phyloP scores from a whole-genome alignment of 2,113 vertebrate species.

The Epinephelus lanceolatus region DNA sequence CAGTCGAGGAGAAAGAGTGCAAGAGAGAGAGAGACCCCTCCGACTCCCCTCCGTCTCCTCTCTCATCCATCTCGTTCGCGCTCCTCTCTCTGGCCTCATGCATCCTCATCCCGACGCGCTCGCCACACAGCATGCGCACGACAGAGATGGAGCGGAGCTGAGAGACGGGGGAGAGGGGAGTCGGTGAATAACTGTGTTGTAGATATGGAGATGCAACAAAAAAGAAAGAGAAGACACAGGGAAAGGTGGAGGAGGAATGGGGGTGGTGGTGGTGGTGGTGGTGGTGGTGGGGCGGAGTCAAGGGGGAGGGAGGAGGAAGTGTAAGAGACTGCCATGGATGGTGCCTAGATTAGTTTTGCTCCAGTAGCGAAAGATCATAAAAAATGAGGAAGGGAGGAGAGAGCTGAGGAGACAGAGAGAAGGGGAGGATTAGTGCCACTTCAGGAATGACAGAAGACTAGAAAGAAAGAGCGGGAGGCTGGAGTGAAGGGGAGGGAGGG shows the following conservation, averaged over 20 bases:
- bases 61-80: conserved; percentile 66
- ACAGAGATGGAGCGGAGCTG: conserved; percentile 55
- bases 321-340: conserved; percentile 74
- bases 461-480: conserved; percentile 64
- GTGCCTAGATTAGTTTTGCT: conserved; percentile 87
- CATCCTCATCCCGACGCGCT: conserved; percentile 55
- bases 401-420: conserved; percentile 82
- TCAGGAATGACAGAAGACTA: conserved; percentile 83
- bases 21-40: conserved; percentile 54
- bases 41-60: conserved; percentile 67
- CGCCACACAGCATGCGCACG: conserved; percentile 46
- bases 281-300: conserved; percentile 32
- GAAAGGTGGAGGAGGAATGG: conserved; percentile 17
- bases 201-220: conserved; percentile 54
- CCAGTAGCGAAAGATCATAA: conserved; percentile 87
- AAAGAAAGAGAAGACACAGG: conserved; percentile 38
- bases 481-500: conserved; percentile 8
- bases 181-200: conserved; percentile 28
- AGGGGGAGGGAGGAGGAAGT: conserved; percentile 26
- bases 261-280: conserved; percentile 11
- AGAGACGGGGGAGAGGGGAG: conserved; percentile 17
- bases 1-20: conserved; percentile 47
- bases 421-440: conserved; percentile 87
- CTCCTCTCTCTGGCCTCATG: conserved; percentile 62
- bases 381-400: conserved; percentile 79